phyloP scores from a whole-genome alignment of 2,797 vertebrate species.

The Scleropages formosus region DNA sequence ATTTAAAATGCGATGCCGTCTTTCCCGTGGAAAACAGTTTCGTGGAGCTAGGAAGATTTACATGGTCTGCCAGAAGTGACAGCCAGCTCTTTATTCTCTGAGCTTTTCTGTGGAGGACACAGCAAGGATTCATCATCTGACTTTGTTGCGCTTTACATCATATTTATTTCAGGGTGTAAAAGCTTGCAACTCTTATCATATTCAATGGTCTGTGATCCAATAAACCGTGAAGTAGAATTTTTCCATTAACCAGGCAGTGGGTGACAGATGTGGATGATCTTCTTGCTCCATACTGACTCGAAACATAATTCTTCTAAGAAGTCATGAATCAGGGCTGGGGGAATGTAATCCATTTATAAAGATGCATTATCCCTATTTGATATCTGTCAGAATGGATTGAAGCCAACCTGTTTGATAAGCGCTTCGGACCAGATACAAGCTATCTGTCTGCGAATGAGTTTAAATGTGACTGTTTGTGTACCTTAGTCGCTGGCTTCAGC shows the following conservation, averaged over 20 bases:
- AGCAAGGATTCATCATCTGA: neutral
- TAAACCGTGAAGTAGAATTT: neutral
- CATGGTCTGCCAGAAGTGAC: neutral
- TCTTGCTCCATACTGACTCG: constrained; percentile 29
- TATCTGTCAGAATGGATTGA: neutral
- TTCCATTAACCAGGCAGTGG: neutral
- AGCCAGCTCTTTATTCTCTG: neutral
- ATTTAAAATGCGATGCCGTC: neutral
- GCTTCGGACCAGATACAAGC: neutral
- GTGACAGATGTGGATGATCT: constrained; percentile 24
- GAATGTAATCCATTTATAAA: constrained; percentile 17
- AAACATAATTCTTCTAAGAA: constrained; percentile 37
- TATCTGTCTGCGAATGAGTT: neutral
- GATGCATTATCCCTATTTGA: constrained; percentile 15
- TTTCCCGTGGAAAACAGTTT: neutral
- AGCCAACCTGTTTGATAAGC: neutral
- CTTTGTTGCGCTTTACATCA: constrained; percentile 7
- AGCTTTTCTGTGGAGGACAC: neutral
- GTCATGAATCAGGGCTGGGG: constrained; percentile 34
- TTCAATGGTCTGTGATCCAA: constrained; percentile 1
- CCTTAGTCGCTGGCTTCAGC: neutral
- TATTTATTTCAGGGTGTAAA: constrained; percentile 2
- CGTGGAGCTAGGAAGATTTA: constrained; percentile 2
- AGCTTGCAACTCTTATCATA: neutral
- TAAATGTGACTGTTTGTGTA: neutral